Evolutionary conservation across 1,140 invertebrate species (phyloP), one percentile per base, ranked within the genome.

Genomic region (Pomacea maculata): DNA sequence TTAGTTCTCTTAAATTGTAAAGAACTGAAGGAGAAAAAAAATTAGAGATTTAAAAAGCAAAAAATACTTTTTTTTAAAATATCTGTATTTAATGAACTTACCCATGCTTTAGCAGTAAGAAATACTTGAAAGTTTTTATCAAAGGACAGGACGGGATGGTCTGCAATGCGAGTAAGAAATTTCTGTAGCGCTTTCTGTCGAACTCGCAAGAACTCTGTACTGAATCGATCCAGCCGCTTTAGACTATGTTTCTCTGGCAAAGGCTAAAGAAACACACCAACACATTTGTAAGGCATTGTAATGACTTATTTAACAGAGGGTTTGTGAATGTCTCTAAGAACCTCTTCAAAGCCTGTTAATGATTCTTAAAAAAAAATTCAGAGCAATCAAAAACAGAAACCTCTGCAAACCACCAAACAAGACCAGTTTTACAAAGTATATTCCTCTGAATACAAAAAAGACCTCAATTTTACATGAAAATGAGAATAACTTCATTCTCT

Each of bases 221-320:
- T 95, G 90, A 95, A 96, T 71, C 95, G 92, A 90, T 95, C 95
- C 77, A 96, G 87, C 86, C 94, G 94, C 72, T 95, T 90, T 54
- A 96, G 85, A 25, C 94, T 94, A 89, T 95, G 95, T 86, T 95
- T 95, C 79, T 93, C 94, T 77, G 95, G 95, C 86, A 96, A 92
- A 34, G 95, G 95, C 94, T 95, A 85, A 17, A 93, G 92, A 65
- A 34, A 79, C 78, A 80, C 4, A 63, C 34, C 45, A 63, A 45
- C 3, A 70, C 34, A 74, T 54, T 78, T 21, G 9, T 29, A 74
- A 74, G n/a, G 11, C 14, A 61, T 25, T n/a, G n/a, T 55, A 15
- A 21, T 77, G 9, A 15, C 57, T 14, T 57, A 61, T 61, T 61
- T 61, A 61, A 17, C 34, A 45, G 57, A 14, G 4, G 57, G 57